Base-by-base conservation (phyloP, 2,113 vertebrate genomes). In the Pipra filicauda region DNA sequence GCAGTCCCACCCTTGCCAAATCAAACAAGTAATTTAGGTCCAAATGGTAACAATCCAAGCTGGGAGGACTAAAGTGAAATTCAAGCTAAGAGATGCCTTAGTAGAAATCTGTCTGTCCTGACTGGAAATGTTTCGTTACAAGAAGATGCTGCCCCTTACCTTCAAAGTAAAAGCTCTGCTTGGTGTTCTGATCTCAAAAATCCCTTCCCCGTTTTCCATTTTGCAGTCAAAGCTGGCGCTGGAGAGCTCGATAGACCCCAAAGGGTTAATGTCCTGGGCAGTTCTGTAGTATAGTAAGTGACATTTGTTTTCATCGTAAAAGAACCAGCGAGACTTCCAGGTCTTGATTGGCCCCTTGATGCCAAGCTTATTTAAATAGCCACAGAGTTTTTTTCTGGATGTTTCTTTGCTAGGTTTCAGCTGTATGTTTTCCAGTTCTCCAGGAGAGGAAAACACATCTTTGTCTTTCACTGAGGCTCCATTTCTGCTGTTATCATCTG, bases 261-360 rank as follows among this genome's bases (percentile, higher is more conserved):
- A 97, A 15, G 99, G 98, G 73, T 95, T 98, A 46, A 98, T 96
- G 21, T 99, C 99, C 77, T 99, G 98, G 3, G 98, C 98, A 1
- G 98, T 99, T 69, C 99, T 98, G 91, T 98, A 99, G 91, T 99
- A 99, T 19, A 98, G 97, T 86, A 96, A 96, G 88, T 98, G 97
- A 94, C 99, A 99, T 85, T 98, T 99, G 79, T 97, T 98, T 94
- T 98, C 98, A 82, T 99, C 99, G 0, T 98, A 99, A 57, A 97
- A 98, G 92, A 99, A 99, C 99, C 99, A 99, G 28, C 99, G 99
- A 80, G 96, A 98, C 92, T 99, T 99, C 99, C 99, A 99, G 55
- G 98, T 96, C 91, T 97, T 98, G 51, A 99, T 98, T 3, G 99
- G 99, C 1, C 99, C 99, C 74, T 98, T 98, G 64, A 98, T 97